phyloP scores from a whole-genome alignment of 2,888 invertebrate species.

The Mythimna vitellina region DNA sequence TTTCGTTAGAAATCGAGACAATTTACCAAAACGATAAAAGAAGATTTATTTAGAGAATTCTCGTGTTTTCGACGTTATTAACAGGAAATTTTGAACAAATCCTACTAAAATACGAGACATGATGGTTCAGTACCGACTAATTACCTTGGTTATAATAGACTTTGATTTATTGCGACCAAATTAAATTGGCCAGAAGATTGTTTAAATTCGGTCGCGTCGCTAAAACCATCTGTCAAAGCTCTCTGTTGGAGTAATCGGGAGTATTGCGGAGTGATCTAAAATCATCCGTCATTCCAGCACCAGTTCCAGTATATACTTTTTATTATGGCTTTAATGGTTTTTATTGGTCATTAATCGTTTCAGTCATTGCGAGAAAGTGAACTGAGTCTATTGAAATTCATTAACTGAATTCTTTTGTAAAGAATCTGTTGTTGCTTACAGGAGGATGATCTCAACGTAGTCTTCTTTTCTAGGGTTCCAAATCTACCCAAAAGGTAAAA shows the following conservation, averaged over 20 bases:
- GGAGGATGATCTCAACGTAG: background rate
- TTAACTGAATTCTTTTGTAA: conserved; percentile 10
- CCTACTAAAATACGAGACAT: background rate
- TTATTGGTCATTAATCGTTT: conserved; percentile 31
- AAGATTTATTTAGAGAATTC: background rate
- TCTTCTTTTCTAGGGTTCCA: background rate
- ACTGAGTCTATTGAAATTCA: conserved; percentile 2
- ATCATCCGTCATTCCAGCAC: conserved; percentile 44
- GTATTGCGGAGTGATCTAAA: conserved; percentile 52
- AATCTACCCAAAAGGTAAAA: too few species aligned
- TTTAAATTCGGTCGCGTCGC: conserved; percentile 42
- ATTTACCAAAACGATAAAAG: background rate
- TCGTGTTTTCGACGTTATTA: background rate
- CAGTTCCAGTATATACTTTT: conserved; percentile 18
- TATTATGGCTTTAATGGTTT: conserved; percentile 15
- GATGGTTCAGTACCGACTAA: conserved; percentile 10
- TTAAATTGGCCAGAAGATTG: conserved; percentile 45
- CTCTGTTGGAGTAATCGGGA: conserved; percentile 55
- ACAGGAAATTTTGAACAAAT: background rate
- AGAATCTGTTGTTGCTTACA: background rate
- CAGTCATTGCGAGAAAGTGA: background rate
- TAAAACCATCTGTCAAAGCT: conserved; percentile 55
- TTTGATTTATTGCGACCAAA: conserved; percentile 50
- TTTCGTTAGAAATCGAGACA: background rate
- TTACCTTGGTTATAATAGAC: conserved; percentile 39